Evolutionary conservation across 35 echinoderm and acorn worm genomes (phyloP).

Genomic region (Anneissia japonica): DNA sequence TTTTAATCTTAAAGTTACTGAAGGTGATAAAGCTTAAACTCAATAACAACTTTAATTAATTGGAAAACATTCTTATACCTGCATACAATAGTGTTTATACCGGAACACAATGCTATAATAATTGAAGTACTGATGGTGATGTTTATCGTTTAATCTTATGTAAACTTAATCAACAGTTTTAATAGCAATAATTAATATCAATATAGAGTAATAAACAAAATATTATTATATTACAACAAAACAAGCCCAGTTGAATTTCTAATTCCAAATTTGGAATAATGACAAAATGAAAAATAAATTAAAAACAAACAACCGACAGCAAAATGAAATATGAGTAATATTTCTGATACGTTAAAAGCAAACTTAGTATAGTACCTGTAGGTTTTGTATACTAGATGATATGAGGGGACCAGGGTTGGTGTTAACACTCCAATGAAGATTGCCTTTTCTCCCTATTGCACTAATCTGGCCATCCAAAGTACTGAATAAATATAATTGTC

Average conservation of each 20-base stretch:
- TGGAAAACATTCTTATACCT: no score
- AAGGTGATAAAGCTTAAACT: no score
- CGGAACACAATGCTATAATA: no score
- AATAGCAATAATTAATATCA: no score
- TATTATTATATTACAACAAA: not conserved
- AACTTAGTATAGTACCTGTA: conserved; percentile 18
- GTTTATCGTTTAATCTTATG: no score
- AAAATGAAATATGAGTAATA: not conserved
- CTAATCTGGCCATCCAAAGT: conserved; percentile 75
- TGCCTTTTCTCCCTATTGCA: conserved; percentile 58
- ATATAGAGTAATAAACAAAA: not conserved
- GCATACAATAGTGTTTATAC: no score
- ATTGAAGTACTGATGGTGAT: no score
- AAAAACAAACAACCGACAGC: not conserved
- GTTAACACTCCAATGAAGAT: conserved; percentile 73
- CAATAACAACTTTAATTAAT: no score
- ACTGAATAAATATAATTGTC: conserved; percentile 67
- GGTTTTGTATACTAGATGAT: conserved; percentile 73
- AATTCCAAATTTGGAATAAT: not conserved
- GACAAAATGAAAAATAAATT: no score
- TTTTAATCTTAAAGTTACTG: no score
- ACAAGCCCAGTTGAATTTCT: not conserved
- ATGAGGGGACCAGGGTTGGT: conserved; percentile 71
- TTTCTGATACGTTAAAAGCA: not conserved
- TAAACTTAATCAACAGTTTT: no score